Evolutionary conservation across 2,113 vertebrate genomes (phyloP).

Genomic region (Agelaius tricolor): DNA sequence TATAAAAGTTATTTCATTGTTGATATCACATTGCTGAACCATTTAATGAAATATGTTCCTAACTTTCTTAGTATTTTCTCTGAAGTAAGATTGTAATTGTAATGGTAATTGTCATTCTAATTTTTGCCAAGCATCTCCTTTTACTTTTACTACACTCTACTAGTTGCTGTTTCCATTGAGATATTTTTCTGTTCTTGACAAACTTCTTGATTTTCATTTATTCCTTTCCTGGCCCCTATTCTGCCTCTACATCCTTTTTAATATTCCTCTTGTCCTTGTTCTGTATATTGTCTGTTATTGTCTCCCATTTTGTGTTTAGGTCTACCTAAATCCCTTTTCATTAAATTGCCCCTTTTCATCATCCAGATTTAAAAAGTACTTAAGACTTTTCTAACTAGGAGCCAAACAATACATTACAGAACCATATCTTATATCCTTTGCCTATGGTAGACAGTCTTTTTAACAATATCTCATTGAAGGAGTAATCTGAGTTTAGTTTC

Average conservation of each 20-base stretch:
- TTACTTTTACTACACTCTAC: background rate
- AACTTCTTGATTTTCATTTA: background rate
- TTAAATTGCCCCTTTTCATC: background rate
- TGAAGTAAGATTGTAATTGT: background rate
- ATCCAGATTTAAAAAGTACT: background rate
- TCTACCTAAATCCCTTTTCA: background rate
- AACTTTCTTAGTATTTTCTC: background rate
- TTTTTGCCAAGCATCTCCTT: background rate
- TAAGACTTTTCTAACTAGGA: background rate
- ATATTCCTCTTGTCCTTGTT: background rate
- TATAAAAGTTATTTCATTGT: background rate
- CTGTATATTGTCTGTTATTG: background rate
- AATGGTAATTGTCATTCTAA: background rate
- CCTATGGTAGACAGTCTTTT: background rate
- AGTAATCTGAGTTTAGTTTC: background rate
- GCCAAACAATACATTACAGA: background rate
- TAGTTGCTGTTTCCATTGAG: background rate
- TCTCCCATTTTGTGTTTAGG: background rate
- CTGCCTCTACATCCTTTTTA: background rate
- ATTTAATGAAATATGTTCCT: background rate
- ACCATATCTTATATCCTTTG: background rate
- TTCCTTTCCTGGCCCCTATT: background rate
- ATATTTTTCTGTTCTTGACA: background rate
- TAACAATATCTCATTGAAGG: background rate
- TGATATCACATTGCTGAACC: background rate